phyloP scores from a whole-genome alignment of 2,797 vertebrate genomes.

The Manis javanica region DNA sequence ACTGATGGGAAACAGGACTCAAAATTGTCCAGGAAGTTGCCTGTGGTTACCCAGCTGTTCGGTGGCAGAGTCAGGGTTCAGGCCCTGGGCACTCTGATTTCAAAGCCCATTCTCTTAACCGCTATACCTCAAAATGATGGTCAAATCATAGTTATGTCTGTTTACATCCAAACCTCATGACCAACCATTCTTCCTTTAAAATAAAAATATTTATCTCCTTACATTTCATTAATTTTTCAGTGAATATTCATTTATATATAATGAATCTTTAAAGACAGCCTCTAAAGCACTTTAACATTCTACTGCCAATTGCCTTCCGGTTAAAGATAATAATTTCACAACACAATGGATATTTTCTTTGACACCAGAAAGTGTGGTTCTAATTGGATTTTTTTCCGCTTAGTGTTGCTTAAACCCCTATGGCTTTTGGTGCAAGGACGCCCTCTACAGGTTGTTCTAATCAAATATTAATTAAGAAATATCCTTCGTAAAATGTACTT shows the following conservation, averaged over 20 bases:
- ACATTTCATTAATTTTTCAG: slow-evolving; percentile 48
- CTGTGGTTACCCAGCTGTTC: neutral
- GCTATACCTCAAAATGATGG: neutral
- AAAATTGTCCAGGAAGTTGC: neutral
- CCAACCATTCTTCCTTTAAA: slow-evolving; percentile 24
- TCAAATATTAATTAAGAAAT: slow-evolving; percentile 42
- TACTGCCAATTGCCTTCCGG: neutral
- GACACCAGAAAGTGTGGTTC: slow-evolving; percentile 16
- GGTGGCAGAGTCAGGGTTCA: neutral
- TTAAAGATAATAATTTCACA: slow-evolving; percentile 55
- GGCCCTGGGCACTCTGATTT: neutral
- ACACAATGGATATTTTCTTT: slow-evolving; percentile 27
- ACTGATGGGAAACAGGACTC: neutral
- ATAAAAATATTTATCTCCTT: neutral
- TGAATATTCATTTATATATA: slow-evolving; percentile 21
- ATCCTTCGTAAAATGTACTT: neutral
- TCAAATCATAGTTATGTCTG: neutral
- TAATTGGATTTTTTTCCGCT: slow-evolving; percentile 5
- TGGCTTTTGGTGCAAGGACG: slow-evolving; percentile 76
- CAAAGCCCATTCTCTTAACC: neutral
- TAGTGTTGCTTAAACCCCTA: neutral
- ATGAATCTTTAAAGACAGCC: neutral
- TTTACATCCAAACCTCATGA: neutral
- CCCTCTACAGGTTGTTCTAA: slow-evolving; percentile 82
- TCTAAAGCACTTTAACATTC: neutral